Base-by-base conservation (phyloP, 2,888 invertebrate genomes). In the Thymelicus acteon region DNA sequence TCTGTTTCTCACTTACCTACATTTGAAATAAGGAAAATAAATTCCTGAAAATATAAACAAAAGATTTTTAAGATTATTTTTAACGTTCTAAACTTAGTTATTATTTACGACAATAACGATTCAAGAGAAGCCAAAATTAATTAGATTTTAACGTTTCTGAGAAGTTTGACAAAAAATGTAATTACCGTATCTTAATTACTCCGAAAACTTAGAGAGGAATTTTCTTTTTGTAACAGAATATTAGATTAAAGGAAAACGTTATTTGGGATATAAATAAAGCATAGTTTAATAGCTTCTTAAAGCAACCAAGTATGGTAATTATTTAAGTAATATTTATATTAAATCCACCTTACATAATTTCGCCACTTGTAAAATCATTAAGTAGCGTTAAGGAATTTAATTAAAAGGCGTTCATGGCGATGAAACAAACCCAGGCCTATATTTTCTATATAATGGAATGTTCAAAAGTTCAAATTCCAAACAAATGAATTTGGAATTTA, bases 131-230 rank as follows among this genome's bases (percentile, higher is more conserved):
- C 62, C 54, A 68, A 62, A 62, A 65, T 68, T 62, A 54, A 68
- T 68, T 62, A 62, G 31, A 37, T 57, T 68, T 15, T 68, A 40
- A 61, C 54, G 49, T 68, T 62, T 37, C 54, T 54, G 31, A 47
- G 44, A 61, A 68, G 44, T 67, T 67, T 15, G 54, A 54, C 61
- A 44, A 67, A 67, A 68, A 68, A 61, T 13, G 44, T 44, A 61
- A 68, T 57, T 68, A 57, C 15, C 61, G 62, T 65, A 31, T 44
- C 54, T 57, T 68, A 62, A 68, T 68, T 68, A 62, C 68, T 68
- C 57, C 44, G 19, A 37, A 62, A 54, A 24, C 24, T 54, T 31
- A 54, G 24, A 12, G 54, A 15, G 19, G 52, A 54, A 68, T 57
- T 62, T 68, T 7, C 37, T 54, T 61, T 68, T 52, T 61, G 61